Evolutionary conservation across 2,797 vertebrate species (phyloP), one percentile per base, ranked within the genome.

Genomic region (Darevskia mixta): DNA sequence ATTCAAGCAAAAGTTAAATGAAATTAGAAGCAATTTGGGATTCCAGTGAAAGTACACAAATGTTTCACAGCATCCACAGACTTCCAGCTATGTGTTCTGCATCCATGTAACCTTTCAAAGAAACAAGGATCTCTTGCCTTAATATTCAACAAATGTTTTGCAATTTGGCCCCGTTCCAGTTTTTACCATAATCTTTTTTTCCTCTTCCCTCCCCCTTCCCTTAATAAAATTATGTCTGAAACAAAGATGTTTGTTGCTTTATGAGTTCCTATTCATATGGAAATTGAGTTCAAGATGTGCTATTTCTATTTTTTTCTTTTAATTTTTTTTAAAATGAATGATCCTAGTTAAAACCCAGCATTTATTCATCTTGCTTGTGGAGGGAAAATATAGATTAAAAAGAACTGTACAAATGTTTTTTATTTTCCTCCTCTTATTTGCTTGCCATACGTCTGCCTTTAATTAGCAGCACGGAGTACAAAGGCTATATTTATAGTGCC

Each of bases 391-490:
- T 95, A 96, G 96, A 97, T 97, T 97, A 97, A 97, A 97, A 98
- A 97, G 97, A 92, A 90, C 92, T 95, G 96, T 96, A 97, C 97
- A 95, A 98, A 97, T 98, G 98, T 96, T 98, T 98, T 97, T 95
- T 97, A 97, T 98, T 97, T 97, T 97, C 95, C 94, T 93, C 93
- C 97, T 75, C 96, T 95, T 96, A 93, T 96, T 95, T 93, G 95
- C 95, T 90, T 95, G 95, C 96, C 97, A 90, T 92, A 95, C 91
- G 96, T 96, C 97, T 98, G 98, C 96, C 97, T 98, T 96, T 97
- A 98, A 98, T 98, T 98, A 98, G 96, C 96, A 93, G 94, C 5
- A 79, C 15, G 38, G 91, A 96, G 95, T 91, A 97, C 96, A 97
- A 95, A 97, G 96, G 95, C 94, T 92, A 91, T 95, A 95, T 94